phyloP scores from a whole-genome alignment of 2,797 vertebrate genomes.

The Notoglanidium macrostoma region DNA sequence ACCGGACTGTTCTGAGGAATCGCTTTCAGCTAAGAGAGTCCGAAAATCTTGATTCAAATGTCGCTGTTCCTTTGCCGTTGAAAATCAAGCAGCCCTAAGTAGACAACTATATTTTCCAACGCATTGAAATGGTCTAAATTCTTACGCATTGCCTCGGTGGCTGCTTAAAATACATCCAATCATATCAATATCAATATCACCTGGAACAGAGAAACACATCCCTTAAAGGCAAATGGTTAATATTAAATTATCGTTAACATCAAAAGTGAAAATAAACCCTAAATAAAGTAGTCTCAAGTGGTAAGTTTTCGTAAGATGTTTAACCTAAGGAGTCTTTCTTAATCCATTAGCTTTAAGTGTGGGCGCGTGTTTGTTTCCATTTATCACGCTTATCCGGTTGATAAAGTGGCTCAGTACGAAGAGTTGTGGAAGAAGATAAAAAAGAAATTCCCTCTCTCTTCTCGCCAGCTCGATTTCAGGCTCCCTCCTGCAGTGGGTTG shows the following conservation, averaged over 20 bases:
- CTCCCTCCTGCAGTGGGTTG: constrained; percentile 28
- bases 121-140: background rate
- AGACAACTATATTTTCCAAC: background rate
- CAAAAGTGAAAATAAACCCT: background rate
- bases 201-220: background rate
- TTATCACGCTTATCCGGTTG: constrained; percentile 23
- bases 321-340: background rate
- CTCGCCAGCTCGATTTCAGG: constrained; percentile 16
- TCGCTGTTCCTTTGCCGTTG: background rate
- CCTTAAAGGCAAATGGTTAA: background rate
- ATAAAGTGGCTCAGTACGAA: constrained; percentile 28
- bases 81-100: background rate
- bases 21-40: background rate
- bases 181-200: background rate
- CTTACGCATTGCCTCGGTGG: background rate
- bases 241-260: background rate
- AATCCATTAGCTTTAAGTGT: constrained; percentile 13
- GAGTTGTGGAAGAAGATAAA: constrained; percentile 26
- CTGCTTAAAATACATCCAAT: background rate
- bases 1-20: background rate
- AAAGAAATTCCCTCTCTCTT: constrained; percentile 3
- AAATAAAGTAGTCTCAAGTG: background rate
- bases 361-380: constrained; percentile 17
- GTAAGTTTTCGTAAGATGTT: background rate
- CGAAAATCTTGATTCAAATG: background rate